Evolutionary conservation across 1,140 invertebrate genomes (phyloP).

Genomic region (Zaprionus kolodkinae): DNA sequence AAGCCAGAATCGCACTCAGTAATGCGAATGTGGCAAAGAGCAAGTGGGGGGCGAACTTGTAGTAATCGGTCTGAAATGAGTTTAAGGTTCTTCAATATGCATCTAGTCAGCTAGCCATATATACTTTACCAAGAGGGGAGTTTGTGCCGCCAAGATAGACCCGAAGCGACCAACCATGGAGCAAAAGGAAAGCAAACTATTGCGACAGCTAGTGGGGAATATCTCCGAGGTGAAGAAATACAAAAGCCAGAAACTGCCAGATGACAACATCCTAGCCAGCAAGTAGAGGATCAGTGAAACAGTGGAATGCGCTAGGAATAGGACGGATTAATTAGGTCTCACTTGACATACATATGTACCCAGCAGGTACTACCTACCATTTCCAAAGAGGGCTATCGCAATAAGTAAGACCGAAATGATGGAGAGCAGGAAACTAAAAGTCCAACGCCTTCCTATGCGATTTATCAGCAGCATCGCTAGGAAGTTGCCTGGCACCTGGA

Average conservation of each 20-base stretch:
- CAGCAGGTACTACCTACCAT: no score
- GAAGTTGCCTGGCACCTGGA: constrained; percentile 90
- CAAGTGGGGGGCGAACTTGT: constrained; percentile 86
- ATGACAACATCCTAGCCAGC: constrained; percentile 89
- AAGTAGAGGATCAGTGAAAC: constrained; percentile 86
- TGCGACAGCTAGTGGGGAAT: constrained; percentile 88
- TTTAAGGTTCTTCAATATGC: no score
- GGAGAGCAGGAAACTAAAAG: constrained; percentile 78
- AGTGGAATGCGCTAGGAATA: constrained; percentile 47
- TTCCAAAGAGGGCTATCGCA: constrained; percentile 46
- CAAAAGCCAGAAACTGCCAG: constrained; percentile 88
- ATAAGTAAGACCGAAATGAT: constrained; percentile 85
- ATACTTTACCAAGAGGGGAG: constrained; percentile 87
- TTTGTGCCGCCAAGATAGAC: constrained; percentile 90
- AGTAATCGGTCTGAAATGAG: constrained; percentile 84
- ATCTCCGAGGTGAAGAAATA: constrained; percentile 90
- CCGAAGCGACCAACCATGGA: constrained; percentile 90
- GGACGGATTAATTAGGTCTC: no score
- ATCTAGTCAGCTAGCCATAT: not conserved
- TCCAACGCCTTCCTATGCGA: constrained; percentile 86
- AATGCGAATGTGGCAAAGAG: constrained; percentile 87
- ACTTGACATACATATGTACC: no score
- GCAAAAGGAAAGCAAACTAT: constrained; percentile 88
- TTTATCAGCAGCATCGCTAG: constrained; percentile 87
- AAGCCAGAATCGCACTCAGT: constrained; percentile 86